Conservation (phyloP, 30 jellyfish, hydroid and myxozoan species). For the Cassiopea xamachana region DNA sequence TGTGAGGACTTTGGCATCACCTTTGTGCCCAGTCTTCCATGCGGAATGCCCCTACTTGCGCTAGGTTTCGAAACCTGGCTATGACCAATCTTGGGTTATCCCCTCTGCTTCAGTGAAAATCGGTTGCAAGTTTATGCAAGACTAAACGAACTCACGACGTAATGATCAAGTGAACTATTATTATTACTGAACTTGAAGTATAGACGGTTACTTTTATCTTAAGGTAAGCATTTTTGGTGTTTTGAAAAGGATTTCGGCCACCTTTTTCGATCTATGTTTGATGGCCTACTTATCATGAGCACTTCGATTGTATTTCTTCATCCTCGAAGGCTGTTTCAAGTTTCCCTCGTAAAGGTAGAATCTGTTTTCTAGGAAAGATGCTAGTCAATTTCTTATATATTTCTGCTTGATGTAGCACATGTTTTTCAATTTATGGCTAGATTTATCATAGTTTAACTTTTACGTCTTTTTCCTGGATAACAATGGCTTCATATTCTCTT, state of each 20-base stretch:
- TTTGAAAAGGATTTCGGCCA: background rate
- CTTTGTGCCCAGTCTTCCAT: background rate
- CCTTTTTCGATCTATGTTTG: background rate
- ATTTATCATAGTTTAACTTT: too few relatives aligned
- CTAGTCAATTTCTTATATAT: too few relatives aligned
- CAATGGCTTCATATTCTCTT: too few relatives aligned
- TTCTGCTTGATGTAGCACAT: too few relatives aligned
- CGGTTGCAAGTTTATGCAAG: background rate
- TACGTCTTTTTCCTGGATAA: too few relatives aligned
- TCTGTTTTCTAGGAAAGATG: too few relatives aligned
- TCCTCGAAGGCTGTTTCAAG: too few relatives aligned
- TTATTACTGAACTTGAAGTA: background rate
- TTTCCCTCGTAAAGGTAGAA: too few relatives aligned
- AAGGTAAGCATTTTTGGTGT: background rate
- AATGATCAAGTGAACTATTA: background rate
- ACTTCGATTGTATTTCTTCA: too few relatives aligned
- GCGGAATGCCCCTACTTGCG: background rate
- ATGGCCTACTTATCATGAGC: background rate
- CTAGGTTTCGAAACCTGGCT: constrained; percentile 16
- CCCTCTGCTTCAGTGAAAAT: background rate
- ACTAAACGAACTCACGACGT: background rate
- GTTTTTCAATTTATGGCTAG: too few relatives aligned
- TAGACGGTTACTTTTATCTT: background rate
- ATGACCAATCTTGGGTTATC: background rate
- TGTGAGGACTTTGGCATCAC: background rate